A percentile compares a stretch with the other conserved stretches of the same genome.
phyloP scores from a whole-genome alignment of 2,113 vertebrate species.

The Chamaetylas fuelleborni region DNA sequence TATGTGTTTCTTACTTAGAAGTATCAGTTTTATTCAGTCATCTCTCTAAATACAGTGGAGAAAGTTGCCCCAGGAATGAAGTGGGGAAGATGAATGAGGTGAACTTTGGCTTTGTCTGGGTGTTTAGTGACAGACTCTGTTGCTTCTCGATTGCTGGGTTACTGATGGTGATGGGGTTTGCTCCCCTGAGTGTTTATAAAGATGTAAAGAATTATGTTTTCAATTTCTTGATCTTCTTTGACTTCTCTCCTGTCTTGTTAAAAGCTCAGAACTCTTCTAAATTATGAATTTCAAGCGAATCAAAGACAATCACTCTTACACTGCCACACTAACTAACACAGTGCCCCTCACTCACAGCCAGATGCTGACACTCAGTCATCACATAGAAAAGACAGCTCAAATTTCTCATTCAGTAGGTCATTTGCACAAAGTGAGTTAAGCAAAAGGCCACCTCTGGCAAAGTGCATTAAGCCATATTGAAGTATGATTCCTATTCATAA shows the following conservation, averaged over 20 bases:
- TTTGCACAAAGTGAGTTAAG: slow-evolving; percentile 8
- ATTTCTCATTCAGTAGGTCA: not conserved
- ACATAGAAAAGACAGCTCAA: not conserved
- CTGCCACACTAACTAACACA: not conserved
- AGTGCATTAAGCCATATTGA: not conserved
- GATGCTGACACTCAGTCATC: not conserved
- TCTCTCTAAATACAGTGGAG: not conserved
- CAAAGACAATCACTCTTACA: not conserved
- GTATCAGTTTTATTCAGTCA: not conserved
- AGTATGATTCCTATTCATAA: not conserved
- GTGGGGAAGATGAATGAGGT: not conserved
- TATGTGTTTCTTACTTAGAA: not conserved
- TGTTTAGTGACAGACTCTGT: not conserved
- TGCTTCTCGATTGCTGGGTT: not conserved
- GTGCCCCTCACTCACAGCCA: not conserved
- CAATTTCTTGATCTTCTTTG: not conserved
- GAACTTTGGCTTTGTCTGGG: not conserved
- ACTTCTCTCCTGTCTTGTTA: not conserved
- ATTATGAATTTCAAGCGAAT: not conserved
- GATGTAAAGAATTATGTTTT: not conserved
- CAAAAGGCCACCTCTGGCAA: not conserved
- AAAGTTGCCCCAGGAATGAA: not conserved
- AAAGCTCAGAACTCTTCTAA: not conserved
- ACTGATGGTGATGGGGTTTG: not conserved
- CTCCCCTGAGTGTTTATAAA: not conserved